phyloP scores from a whole-genome alignment of 1,140 invertebrate species.

The Chrysomallon squamiferum region DNA sequence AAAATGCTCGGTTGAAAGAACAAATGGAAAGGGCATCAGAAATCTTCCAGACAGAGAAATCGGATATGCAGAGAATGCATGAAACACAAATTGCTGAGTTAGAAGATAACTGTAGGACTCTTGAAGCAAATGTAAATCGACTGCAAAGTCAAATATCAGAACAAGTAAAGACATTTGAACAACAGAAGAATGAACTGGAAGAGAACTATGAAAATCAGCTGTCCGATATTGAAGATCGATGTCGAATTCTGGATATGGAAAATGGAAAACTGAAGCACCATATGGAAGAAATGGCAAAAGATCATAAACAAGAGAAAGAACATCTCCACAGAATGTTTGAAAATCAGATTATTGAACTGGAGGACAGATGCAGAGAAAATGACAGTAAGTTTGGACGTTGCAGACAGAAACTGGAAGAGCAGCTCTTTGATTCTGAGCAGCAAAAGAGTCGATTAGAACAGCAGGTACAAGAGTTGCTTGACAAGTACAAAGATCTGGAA shows the following conservation, averaged over 20 bases:
- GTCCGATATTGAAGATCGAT: conserved; percentile 32
- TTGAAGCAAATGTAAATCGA: conserved; percentile 19
- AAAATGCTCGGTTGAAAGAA: conserved; percentile 18
- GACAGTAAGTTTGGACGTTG: background rate
- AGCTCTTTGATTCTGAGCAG: background rate
- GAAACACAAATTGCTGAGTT: conserved; percentile 25
- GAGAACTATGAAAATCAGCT: conserved; percentile 23
- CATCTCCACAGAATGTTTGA: conserved; percentile 25
- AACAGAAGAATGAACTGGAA: conserved; percentile 21
- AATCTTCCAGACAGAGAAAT: conserved; percentile 19
- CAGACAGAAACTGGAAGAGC: background rate
- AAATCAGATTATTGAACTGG: conserved; percentile 27
- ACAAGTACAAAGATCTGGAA: background rate
- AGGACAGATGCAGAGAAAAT: conserved; percentile 21
- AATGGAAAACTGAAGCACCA: conserved; percentile 30
- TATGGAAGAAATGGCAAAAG: conserved; percentile 34
- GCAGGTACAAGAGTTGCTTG: conserved; percentile 5
- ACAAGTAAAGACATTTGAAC: conserved; percentile 10
- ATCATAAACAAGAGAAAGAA: conserved; percentile 23
- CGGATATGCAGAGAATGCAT: conserved; percentile 15
- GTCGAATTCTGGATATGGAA: conserved; percentile 30
- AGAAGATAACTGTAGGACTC: conserved; percentile 19
- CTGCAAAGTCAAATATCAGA: conserved; percentile 10
- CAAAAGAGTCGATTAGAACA: background rate
- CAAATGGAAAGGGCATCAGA: conserved; percentile 12